Percentiles rank a stretch among this genome's conserved stretches.
phyloP scores from a whole-genome alignment of 2,888 invertebrate species.

The Camponotus fellah region DNA sequence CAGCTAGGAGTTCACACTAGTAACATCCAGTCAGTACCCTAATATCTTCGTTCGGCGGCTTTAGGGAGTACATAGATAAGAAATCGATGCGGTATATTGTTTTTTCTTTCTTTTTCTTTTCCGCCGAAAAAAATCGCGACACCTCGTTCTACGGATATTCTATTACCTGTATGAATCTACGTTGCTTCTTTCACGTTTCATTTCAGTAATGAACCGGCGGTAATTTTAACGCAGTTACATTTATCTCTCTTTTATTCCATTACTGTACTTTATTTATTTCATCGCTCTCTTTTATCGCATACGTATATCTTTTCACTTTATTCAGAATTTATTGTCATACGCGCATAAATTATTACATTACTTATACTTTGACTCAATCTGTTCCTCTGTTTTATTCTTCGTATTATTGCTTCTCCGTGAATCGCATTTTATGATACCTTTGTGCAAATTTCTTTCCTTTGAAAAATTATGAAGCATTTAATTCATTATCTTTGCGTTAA shows the following conservation, averaged over 20 bases:
- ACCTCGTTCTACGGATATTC: not conserved
- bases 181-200: slow-evolving; percentile 14
- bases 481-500: slow-evolving; percentile 20
- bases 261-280: slow-evolving; percentile 52
- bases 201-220: slow-evolving; percentile 17
- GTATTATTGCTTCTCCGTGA: slow-evolving; percentile 25
- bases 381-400: slow-evolving; percentile 14
- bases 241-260: slow-evolving; percentile 2
- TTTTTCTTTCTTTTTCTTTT: slow-evolving; percentile 23
- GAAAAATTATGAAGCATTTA: slow-evolving; percentile 19
- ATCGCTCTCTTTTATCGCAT: slow-evolving; percentile 22
- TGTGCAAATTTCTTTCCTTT: not conserved
- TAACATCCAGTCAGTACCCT: slow-evolving; percentile 85
- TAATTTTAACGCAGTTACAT: not conserved
- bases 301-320: slow-evolving; percentile 2
- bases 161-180: slow-evolving; percentile 1
- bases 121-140: not conserved
- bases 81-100: slow-evolving; percentile 64
- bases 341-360: slow-evolving; percentile 39
- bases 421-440: slow-evolving; percentile 27
- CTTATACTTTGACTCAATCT: slow-evolving; percentile 32
- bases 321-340: slow-evolving; percentile 1
- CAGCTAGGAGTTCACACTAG: slow-evolving; percentile 85
- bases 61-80: slow-evolving; percentile 86
- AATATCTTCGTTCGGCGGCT: slow-evolving; percentile 84